Conservation (phyloP, 2,113 vertebrate genomes). For the Saguinus imperator region DNA sequence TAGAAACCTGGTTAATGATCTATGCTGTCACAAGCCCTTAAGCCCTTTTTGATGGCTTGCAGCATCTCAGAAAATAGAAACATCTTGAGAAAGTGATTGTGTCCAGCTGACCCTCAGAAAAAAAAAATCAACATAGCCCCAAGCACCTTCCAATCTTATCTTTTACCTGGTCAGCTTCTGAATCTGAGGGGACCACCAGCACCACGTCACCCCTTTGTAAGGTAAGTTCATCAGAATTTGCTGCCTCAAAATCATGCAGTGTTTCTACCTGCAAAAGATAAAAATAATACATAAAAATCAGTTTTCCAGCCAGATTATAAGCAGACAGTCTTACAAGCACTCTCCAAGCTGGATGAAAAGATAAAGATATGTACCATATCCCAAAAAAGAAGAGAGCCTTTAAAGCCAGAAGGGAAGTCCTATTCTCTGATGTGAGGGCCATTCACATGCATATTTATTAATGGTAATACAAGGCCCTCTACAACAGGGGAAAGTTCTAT, state of each 20-base stretch:
- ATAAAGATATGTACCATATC: background rate
- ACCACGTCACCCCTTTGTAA: conserved; percentile 93
- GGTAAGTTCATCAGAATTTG: conserved; percentile 94
- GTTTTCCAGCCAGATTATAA: background rate
- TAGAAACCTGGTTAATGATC: background rate
- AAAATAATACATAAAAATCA: background rate
- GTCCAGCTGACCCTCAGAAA: background rate
- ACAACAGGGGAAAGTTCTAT: background rate
- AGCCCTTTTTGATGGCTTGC: background rate
- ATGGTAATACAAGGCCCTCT: background rate
- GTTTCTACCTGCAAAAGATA: conserved; percentile 90
- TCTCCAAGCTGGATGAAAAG: background rate
- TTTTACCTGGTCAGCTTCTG: conserved; percentile 94
- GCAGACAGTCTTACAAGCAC: background rate
- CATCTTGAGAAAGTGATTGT: background rate
- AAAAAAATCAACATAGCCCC: background rate
- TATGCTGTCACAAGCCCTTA: background rate
- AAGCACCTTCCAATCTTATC: background rate
- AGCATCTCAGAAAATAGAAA: background rate
- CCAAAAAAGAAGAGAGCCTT: background rate
- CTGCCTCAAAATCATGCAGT: conserved; percentile 96
- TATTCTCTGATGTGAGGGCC: background rate
- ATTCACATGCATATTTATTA: background rate
- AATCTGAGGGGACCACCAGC: conserved; percentile 91
- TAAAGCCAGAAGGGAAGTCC: background rate